Evolutionary conservation across 2,888 invertebrate species (phyloP), one percentile per base, ranked within the genome.

Genomic region (Agrotis ipsilon): DNA sequence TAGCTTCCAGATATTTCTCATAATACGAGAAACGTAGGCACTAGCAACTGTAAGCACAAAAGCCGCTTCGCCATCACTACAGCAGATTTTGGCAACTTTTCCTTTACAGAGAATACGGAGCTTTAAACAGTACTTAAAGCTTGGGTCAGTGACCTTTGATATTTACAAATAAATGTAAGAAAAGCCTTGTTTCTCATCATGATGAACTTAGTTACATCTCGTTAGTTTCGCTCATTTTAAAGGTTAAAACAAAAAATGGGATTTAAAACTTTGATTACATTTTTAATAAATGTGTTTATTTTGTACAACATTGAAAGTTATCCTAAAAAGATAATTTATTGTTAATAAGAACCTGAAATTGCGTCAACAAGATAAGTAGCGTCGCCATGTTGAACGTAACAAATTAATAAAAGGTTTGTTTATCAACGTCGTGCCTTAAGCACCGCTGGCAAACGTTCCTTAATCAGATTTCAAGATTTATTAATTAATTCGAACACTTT

Each of bases 401-500:
- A 58, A 77, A 80, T 67, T 68, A 82, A 71, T 82, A 82, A 78
- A 72, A 63, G 52, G 72, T 77, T 73, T 81, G 73, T 81, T 69
- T 72, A 71, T 73, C 58, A 73, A 65, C n/a, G 69, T 69, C 67
- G 24, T 71, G 76, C 70, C 57, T 55, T 61, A 66, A 82, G 67
- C 73, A 66, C 61, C 48, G 45, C 52, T 45, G 27, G 57, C 71
- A 64, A 78, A 82, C 72, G 60, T 73, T 68, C 75, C 68, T 51
- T 82, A 87, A 85, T 85, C 81, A 77, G 73, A 87, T 87, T 87
- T 81, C 70, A 81, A 78, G 78, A 89, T 87, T 89, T 85, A 89
- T 88, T 87, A 89, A 89, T 89, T 87, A 84, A 86, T 89, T 84
- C 74, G 72, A 81, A 72, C 84, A 86, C 84, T 89, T 92, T 89